Conservation (phyloP, 2,888 invertebrate species). For the Drosophila pseudotalamancana region DNA sequence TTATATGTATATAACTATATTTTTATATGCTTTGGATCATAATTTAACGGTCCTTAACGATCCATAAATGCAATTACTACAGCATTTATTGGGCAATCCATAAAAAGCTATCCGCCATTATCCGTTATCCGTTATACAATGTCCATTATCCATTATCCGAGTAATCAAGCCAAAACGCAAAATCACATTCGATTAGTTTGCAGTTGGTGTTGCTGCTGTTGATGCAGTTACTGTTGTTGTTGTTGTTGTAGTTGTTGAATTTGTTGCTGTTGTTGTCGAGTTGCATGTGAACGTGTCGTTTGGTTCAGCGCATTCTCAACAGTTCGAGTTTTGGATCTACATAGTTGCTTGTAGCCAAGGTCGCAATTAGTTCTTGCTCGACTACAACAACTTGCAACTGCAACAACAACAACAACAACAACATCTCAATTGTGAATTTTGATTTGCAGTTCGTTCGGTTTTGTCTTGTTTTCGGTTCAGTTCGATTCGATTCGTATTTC, state of each 20-base stretch:
- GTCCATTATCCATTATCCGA: conserved; percentile 21
- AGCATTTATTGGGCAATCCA: conserved; percentile 34
- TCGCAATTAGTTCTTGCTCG: conserved; percentile 73
- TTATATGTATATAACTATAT: no score
- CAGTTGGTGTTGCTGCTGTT: conserved; percentile 4
- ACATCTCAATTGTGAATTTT: conserved; percentile 45
- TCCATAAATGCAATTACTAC: background rate
- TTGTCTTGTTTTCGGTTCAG: conserved; percentile 3
- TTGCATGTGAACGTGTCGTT: conserved; percentile 55
- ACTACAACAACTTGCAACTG: conserved; percentile 32
- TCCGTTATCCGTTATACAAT: conserved; percentile 10
- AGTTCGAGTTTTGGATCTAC: conserved; percentile 50
- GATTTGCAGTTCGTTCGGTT: conserved; percentile 29
- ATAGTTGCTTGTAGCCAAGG: conserved; percentile 55
- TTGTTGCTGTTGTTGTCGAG: conserved; percentile 5
- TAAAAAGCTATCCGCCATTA: conserved; percentile 1
- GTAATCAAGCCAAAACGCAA: conserved; percentile 14
- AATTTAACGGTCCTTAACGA: background rate
- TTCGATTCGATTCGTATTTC: conserved; percentile 4
- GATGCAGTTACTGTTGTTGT: conserved; percentile 7
- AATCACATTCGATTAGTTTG: conserved; percentile 30
- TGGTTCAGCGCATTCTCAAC: conserved; percentile 37
- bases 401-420: conserved; percentile 20
- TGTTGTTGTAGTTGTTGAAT: no score
- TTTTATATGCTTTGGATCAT: background rate